A percentile compares a stretch with the other conserved stretches of the same genome.
Conservation (phyloP, 1,140 invertebrate genomes). For the Zaprionus taronus region DNA sequence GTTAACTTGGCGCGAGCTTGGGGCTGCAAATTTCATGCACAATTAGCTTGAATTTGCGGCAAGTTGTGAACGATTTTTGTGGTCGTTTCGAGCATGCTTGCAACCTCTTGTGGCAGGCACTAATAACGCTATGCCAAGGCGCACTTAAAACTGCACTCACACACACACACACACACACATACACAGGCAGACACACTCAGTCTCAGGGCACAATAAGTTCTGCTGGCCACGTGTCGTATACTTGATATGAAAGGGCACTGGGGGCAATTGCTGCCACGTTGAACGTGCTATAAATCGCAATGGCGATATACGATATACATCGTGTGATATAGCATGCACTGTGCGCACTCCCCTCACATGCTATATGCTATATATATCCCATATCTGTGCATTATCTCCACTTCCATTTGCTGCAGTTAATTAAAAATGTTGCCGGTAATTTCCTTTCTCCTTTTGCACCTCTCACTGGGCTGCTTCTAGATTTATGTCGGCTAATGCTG, state of each 20-base stretch:
- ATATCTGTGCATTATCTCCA: conserved; percentile 32
- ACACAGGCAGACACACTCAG: background rate
- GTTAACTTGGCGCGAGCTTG: conserved; percentile 24
- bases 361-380: background rate
- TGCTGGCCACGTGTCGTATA: conserved; percentile 5
- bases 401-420: conserved; percentile 53
- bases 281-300: conserved; percentile 52
- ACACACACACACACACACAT: background rate
- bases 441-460: conserved; percentile 31
- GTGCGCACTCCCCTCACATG: conserved; percentile 9
- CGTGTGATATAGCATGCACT: background rate
- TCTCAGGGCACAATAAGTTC: conserved; percentile 8
- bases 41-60: conserved; percentile 36
- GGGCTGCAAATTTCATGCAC: conserved; percentile 41
- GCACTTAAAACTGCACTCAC: conserved; percentile 1
- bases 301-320: conserved; percentile 27
- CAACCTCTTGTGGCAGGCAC: conserved; percentile 13
- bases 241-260: conserved; percentile 2
- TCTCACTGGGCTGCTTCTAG: background rate
- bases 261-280: conserved; percentile 2
- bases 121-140: background rate
- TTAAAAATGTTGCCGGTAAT: conserved; percentile 69
- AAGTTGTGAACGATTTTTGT: conserved; percentile 18
- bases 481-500: conserved; percentile 20
- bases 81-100: conserved; percentile 15